A percentile compares a stretch with the other conserved stretches of the same genome.
Conservation (phyloP, 2,113 vertebrate genomes). For the Nanorana parkeri region DNA sequence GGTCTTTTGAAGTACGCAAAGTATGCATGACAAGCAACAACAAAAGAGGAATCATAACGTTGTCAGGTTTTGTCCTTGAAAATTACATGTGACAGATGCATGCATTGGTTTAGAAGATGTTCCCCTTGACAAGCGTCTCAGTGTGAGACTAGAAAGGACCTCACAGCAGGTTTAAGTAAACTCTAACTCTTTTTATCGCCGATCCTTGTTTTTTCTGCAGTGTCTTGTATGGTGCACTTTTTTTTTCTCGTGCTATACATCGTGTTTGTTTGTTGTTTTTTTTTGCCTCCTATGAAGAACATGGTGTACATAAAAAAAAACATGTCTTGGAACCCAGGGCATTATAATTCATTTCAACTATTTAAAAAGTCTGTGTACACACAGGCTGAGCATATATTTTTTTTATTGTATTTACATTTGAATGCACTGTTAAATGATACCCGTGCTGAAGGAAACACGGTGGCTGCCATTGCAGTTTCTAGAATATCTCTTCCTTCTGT, state of each 20-base stretch:
- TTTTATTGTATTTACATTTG: no score
- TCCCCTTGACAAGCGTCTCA: background rate
- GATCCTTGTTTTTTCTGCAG: background rate
- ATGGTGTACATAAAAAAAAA: no score
- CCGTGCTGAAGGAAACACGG: no score
- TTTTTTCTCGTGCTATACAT: no score
- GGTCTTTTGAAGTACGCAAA: conserved; percentile 16
- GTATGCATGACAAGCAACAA: conserved; percentile 1
- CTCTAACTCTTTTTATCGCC: background rate
- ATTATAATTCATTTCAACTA: no score
- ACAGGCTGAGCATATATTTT: no score
- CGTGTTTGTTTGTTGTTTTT: background rate
- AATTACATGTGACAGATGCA: background rate
- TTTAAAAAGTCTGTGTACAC: no score
- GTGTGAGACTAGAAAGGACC: conserved; percentile 27
- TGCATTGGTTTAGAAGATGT: background rate
- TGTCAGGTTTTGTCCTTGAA: conserved; percentile 56
- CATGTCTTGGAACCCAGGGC: no score
- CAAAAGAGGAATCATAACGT: conserved; percentile 53
- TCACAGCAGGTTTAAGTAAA: background rate
- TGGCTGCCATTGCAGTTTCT: no score
- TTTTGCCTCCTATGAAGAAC: no score
- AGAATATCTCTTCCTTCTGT: no score
- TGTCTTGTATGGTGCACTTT: background rate
- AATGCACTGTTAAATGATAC: no score